Percentiles rank a stretch among this genome's conserved stretches.
Evolutionary conservation across 2,888 invertebrate species (phyloP).

Genomic region (Aporophyla nigra): DNA sequence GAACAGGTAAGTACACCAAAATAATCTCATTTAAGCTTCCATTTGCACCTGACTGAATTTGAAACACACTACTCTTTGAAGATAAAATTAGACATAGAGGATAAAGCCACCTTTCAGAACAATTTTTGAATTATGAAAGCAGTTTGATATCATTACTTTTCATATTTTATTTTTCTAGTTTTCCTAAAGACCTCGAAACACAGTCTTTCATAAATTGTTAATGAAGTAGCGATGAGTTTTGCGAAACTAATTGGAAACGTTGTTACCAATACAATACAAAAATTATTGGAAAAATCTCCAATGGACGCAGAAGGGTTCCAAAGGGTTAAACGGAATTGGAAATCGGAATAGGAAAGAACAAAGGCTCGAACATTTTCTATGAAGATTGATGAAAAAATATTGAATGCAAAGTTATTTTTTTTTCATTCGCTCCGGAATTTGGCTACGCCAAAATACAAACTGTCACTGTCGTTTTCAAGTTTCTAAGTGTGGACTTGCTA

Average conservation of each 20-base stretch:
- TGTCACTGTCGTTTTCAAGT: conserved; percentile 62
- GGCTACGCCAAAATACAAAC: conserved; percentile 49
- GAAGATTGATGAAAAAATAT: conserved; percentile 45
- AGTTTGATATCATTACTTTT: not conserved
- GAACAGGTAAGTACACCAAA: conserved; percentile 56
- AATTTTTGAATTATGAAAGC: conserved; percentile 10
- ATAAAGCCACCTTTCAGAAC: conserved; percentile 8
- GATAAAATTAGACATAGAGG: conserved; percentile 33
- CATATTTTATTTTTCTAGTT: not conserved
- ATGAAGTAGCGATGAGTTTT: not conserved
- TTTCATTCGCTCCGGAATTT: conserved; percentile 28
- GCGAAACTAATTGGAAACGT: conserved; percentile 28
- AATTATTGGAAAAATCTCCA: conserved; percentile 35
- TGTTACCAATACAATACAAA: conserved; percentile 25
- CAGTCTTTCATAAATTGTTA: not conserved
- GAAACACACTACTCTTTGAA: conserved; percentile 45
- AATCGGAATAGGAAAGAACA: conserved; percentile 39
- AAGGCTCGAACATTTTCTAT: conserved; percentile 8
- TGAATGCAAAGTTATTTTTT: conserved; percentile 38
- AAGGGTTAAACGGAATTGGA: conserved; percentile 22
- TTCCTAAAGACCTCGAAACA: too few species aligned
- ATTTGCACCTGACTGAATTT: conserved; percentile 67
- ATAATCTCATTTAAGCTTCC: conserved; percentile 68
- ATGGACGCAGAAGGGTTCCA: conserved; percentile 5
- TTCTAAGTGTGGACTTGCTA: conserved; percentile 52